Evolutionary conservation across 2,113 vertebrate species (phyloP).

Genomic region (Cryptotis parvus): DNA sequence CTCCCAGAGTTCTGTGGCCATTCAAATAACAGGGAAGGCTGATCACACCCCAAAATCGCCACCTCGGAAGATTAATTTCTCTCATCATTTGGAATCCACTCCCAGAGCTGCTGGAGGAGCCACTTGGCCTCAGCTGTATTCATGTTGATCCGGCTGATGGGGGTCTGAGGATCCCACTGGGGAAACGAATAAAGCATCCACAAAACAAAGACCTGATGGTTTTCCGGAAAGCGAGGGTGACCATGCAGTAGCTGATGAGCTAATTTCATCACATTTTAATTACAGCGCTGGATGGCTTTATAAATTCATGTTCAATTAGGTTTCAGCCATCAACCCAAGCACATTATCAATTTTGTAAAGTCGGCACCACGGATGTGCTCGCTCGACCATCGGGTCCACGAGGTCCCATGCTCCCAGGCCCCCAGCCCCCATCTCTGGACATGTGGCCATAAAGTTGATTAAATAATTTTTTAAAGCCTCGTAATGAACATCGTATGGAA

Average conservation of each 20-base stretch:
- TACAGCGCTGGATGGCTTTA: constrained; percentile 57
- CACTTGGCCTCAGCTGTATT: not conserved
- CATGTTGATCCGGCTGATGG: constrained; percentile 52
- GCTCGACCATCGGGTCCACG: not conserved
- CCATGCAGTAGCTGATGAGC: constrained; percentile 41
- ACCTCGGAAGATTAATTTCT: constrained; percentile 74
- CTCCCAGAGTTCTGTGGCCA: not conserved
- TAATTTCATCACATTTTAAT: constrained; percentile 70
- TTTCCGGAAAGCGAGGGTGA: not conserved
- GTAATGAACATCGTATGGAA: not conserved
- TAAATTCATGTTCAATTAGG: constrained; percentile 76
- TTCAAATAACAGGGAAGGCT: not conserved
- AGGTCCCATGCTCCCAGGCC: rapidly evolving
- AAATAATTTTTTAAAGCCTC: not conserved
- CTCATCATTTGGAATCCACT: constrained; percentile 65
- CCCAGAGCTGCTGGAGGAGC: not conserved
- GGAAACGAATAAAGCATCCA: constrained; percentile 61
- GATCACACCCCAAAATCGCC: constrained; percentile 12
- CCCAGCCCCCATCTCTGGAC: not conserved
- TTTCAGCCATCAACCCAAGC: constrained; percentile 68
- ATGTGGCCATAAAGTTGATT: rapidly evolving
- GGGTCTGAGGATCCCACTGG: constrained; percentile 34
- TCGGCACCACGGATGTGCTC: constrained; percentile 7
- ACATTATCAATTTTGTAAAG: constrained; percentile 54
- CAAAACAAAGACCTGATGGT: constrained; percentile 68